A percentile compares a stretch with the other conserved stretches of the same genome.
Evolutionary conservation across 2,797 vertebrate genomes (phyloP).

Genomic region (Zenarchopterus dispar): DNA sequence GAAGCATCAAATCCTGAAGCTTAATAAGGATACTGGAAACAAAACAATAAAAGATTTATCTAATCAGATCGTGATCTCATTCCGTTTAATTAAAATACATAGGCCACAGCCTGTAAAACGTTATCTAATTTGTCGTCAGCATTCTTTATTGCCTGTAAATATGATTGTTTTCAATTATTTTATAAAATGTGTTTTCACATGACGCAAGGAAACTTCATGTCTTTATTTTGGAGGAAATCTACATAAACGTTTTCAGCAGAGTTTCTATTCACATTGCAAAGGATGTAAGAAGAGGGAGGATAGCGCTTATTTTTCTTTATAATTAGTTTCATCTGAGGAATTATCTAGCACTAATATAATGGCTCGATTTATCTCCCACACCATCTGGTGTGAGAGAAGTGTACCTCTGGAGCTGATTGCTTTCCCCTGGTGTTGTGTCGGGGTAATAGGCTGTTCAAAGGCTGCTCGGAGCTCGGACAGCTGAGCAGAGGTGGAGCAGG

Average conservation of each 20-base stretch:
- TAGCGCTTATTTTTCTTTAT: conserved; percentile 81
- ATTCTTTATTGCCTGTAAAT: too few relatives aligned
- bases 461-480: conserved; percentile 81
- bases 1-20: too few relatives aligned
- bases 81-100: too few relatives aligned
- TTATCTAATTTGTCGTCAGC: too few relatives aligned
- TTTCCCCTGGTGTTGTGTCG: conserved; percentile 81
- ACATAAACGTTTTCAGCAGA: too few relatives aligned
- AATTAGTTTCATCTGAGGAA: conserved; percentile 87
- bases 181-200: conserved; percentile 14
- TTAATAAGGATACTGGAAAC: too few relatives aligned
- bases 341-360: conserved; percentile 86
- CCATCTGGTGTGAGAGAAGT: conserved; percentile 83
- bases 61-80: too few relatives aligned
- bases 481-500: conserved; percentile 84
- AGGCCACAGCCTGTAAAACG: too few relatives aligned
- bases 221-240: too few relatives aligned
- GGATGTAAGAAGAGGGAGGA: conserved; percentile 68
- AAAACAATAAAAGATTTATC: too few relatives aligned
- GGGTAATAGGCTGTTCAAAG: conserved; percentile 87
- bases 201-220: conserved; percentile 3
- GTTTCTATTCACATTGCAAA: conserved; percentile 48
- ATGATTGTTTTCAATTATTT: conserved; percentile 30
- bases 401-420: conserved; percentile 83
- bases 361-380: conserved; percentile 85